Evolutionary conservation across 2,888 invertebrate species (phyloP).

Genomic region (Xestobium rufovillosum): DNA sequence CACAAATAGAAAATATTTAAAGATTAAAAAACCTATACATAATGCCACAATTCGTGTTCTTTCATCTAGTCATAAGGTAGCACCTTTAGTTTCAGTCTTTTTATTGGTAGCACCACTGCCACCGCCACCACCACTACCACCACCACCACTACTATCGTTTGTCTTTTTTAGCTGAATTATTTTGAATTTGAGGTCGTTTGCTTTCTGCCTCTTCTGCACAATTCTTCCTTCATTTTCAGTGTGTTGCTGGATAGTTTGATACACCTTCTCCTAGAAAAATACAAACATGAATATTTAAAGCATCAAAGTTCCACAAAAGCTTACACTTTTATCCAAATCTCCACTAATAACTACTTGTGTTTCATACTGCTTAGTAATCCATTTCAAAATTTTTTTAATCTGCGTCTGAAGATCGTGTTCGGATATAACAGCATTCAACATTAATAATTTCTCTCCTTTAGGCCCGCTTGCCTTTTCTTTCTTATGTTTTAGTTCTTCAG

Average conservation of each 20-base stretch:
- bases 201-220: constrained; percentile 57
- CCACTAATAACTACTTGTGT: constrained; percentile 53
- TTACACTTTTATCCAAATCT: constrained; percentile 41
- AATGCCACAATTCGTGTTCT: too few species aligned
- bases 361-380: constrained; percentile 59
- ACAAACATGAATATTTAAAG: constrained; percentile 4
- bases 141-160: constrained; percentile 20
- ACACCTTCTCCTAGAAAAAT: constrained; percentile 52
- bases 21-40: too few species aligned
- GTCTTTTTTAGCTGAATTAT: constrained; percentile 47
- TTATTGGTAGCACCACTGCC: too few species aligned
- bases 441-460: constrained; percentile 58
- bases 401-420: constrained; percentile 59
- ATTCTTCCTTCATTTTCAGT: constrained; percentile 47
- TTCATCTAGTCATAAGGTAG: too few species aligned
- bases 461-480: constrained; percentile 39
- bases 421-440: constrained; percentile 54
- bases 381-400: constrained; percentile 57
- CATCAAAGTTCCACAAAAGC: constrained; percentile 21
- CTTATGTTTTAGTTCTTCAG: constrained; percentile 52
- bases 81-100: too few species aligned
- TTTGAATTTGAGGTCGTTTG: constrained; percentile 54
- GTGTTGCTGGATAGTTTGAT: constrained; percentile 47
- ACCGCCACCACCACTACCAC: too few species aligned
- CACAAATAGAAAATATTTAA: too few species aligned